These are phyloP conservation scores for Decapterus maruadsi DNA, from an alignment of 2,797 vertebrate species.

Conservation along the genomic window DNA sequence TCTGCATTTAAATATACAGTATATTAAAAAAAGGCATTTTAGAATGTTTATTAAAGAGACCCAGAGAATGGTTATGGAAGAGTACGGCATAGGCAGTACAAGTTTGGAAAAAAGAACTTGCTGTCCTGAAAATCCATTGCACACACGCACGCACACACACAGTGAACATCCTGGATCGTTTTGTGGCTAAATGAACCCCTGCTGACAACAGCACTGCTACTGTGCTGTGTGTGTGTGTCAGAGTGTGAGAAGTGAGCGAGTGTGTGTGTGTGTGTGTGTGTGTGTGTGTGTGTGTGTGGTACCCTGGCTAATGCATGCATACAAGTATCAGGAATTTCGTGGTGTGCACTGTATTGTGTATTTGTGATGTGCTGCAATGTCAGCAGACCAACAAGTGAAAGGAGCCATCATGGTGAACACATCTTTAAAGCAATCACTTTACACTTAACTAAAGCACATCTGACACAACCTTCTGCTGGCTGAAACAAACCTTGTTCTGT, in stretches of 20 bases:
- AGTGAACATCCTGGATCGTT: slow-evolving; percentile 62
- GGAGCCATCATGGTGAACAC: slow-evolving; percentile 54
- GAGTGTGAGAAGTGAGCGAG: slow-evolving; percentile 21
- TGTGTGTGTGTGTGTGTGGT: slow-evolving; percentile 26
- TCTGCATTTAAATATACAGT: background rate
- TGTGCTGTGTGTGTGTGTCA: slow-evolving; percentile 21
- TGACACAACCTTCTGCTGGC: slow-evolving; percentile 54
- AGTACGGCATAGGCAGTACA: background rate
- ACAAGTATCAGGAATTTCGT: slow-evolving; percentile 20
- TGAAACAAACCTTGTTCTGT: slow-evolving; percentile 18
- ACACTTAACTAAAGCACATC: slow-evolving; percentile 52
- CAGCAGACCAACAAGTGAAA: slow-evolving; percentile 60
- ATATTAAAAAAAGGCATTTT: no score
- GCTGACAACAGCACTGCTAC: slow-evolving; percentile 62
- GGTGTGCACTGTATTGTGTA: slow-evolving; percentile 10
- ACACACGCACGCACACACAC: slow-evolving; percentile 28
- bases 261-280: slow-evolving; percentile 22
- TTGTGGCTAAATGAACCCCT: slow-evolving; percentile 70
- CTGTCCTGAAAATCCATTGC: slow-evolving; percentile 46
- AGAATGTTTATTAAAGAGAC: background rate
- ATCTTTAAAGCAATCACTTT: slow-evolving; percentile 63
- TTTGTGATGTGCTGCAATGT: slow-evolving; percentile 50
- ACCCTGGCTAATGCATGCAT: slow-evolving; percentile 8
- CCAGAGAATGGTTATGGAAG: background rate
- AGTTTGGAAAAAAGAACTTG: slow-evolving; percentile 30